A percentile compares a stretch with the other conserved stretches of the same genome.
Evolutionary conservation across 1,140 invertebrate species (phyloP).

Genomic region (Reticulitermes speratus): DNA sequence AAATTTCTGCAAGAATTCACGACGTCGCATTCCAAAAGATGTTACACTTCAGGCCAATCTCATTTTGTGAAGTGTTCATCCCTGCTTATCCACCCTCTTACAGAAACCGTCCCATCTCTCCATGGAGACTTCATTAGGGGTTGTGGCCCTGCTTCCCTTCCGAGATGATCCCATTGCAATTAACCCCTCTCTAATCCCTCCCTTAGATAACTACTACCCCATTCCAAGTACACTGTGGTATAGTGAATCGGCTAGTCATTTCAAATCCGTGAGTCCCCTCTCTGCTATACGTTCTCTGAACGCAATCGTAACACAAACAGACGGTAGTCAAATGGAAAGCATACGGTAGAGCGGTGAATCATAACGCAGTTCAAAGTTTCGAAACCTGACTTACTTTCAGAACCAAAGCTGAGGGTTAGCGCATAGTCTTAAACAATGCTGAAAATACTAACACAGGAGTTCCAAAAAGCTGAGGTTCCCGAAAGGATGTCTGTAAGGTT

Average conservation of each 20-base stretch:
- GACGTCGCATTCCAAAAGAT: too few species aligned
- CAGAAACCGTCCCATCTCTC: neutral
- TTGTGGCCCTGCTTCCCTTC: slow-evolving; percentile 22
- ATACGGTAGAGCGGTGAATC: neutral
- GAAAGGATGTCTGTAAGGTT: too few species aligned
- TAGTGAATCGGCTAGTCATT: neutral
- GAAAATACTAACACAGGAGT: too few species aligned
- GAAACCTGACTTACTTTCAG: too few species aligned
- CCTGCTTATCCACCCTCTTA: neutral
- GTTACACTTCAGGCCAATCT: too few species aligned
- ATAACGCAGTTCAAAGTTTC: too few species aligned
- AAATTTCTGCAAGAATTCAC: too few species aligned
- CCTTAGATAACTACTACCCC: slow-evolving; percentile 8
- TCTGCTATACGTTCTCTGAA: neutral
- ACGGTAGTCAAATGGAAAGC: neutral
- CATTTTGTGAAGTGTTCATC: neutral
- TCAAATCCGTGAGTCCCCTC: neutral
- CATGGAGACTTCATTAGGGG: slow-evolving; percentile 26
- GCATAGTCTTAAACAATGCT: too few species aligned
- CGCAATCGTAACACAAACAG: neutral
- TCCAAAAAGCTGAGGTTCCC: too few species aligned
- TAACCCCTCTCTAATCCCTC: slow-evolving; percentile 20
- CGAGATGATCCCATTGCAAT: slow-evolving; percentile 26
- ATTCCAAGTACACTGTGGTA: neutral
- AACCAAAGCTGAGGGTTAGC: too few species aligned